Conservation (phyloP, 1,140 invertebrate species). For the Aphis gossypii region DNA sequence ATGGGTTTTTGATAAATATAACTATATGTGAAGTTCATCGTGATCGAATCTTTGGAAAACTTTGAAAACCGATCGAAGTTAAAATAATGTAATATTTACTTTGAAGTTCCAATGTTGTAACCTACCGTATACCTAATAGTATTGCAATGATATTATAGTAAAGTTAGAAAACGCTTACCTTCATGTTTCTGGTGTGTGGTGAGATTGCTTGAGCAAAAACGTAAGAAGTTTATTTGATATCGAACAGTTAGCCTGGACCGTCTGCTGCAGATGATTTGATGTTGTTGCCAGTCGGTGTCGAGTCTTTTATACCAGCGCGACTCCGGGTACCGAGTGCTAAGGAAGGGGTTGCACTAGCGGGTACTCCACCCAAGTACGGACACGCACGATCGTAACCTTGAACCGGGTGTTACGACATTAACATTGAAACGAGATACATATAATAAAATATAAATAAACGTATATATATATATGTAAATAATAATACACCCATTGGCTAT, state of each 20-base stretch:
- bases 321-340: background rate
- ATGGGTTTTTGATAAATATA: too few species aligned
- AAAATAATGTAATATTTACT: background rate
- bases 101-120: background rate
- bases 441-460: background rate
- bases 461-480: background rate
- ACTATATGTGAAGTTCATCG: too few species aligned
- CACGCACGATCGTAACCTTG: background rate
- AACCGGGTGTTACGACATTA: background rate
- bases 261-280: slow-evolving; percentile 36
- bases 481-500: too few species aligned
- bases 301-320: background rate
- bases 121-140: background rate
- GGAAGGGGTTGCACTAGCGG: background rate
- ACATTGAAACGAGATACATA: background rate
- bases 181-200: slow-evolving; percentile 23
- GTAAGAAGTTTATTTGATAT: background rate
- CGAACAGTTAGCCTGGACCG: slow-evolving; percentile 15
- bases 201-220: background rate
- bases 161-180: background rate
- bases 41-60: too few species aligned
- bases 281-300: background rate
- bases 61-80: too few species aligned
- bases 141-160: background rate
- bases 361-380: background rate